A percentile compares a stretch with the other conserved stretches of the same genome.
Evolutionary conservation across 2,113 vertebrate species (phyloP).

Genomic region (Hippopotamus amphibius): DNA sequence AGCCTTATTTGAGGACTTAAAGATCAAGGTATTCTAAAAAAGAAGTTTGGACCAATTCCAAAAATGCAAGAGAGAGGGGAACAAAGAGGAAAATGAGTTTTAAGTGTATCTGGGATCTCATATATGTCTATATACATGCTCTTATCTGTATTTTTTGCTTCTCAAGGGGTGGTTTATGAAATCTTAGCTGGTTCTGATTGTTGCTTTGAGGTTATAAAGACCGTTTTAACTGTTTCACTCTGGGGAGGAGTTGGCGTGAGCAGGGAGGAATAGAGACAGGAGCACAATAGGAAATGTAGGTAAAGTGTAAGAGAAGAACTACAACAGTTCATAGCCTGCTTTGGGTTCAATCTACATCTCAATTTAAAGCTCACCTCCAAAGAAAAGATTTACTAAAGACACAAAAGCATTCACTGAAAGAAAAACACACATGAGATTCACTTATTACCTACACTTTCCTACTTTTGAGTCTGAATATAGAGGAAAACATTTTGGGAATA

Average conservation of each 20-base stretch:
- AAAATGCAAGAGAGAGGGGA: not conserved
- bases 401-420: not conserved
- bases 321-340: not conserved
- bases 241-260: not conserved
- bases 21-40: slow-evolving; percentile 63
- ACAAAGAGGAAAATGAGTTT: slow-evolving; percentile 16
- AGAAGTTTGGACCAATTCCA: slow-evolving; percentile 3
- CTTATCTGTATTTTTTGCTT: not conserved
- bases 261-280: not conserved
- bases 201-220: not conserved
- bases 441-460: not conserved
- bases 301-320: not conserved
- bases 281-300: not conserved
- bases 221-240: not conserved
- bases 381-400: not conserved
- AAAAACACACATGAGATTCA: not conserved
- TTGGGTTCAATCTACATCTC: not conserved
- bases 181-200: not conserved
- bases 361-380: not conserved
- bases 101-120: not conserved
- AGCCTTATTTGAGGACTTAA: not conserved
- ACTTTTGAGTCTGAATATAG: not conserved
- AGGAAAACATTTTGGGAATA: not conserved
- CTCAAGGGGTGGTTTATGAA: not conserved
- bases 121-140: not conserved